These are phyloP conservation scores for Poeciliopsis turrubarensis DNA, from an alignment of 2,113 vertebrate species.

Conservation along the genomic window DNA sequence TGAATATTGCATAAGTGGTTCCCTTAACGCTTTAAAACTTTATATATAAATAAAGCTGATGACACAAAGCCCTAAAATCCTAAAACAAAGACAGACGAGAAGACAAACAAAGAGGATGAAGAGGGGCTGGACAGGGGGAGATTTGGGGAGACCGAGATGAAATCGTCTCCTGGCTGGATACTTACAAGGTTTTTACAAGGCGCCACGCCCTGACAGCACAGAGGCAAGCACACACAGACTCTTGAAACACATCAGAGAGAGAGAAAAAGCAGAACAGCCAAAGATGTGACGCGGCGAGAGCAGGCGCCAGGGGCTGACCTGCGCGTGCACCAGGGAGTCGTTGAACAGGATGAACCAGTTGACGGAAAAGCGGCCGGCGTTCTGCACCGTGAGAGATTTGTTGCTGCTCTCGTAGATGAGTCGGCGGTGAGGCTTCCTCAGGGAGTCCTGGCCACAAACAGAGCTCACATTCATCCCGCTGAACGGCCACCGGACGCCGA, in stretches of 20 bases:
- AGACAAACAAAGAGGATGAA: neutral
- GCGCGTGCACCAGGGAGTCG: constrained; percentile 93
- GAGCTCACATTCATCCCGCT: constrained; percentile 10
- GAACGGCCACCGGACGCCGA: neutral
- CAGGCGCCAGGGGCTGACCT: constrained; percentile 80
- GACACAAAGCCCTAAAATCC: constrained; percentile 36
- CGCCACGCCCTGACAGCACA: constrained; percentile 82
- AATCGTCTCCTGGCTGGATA: constrained; percentile 58
- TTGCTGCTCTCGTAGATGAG: constrained; percentile 97
- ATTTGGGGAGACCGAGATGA: constrained; percentile 17
- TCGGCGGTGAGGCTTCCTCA: constrained; percentile 91
- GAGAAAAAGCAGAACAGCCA: constrained; percentile 6
- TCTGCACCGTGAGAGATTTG: constrained; percentile 90
- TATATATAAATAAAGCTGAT: constrained; percentile 8
- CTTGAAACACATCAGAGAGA: constrained; percentile 52
- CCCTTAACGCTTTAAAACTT: too few relatives aligned
- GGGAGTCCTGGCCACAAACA: constrained; percentile 84
- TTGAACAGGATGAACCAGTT: constrained; percentile 99
- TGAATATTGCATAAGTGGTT: too few relatives aligned
- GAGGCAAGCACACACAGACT: constrained; percentile 77
- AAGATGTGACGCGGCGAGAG: neutral
- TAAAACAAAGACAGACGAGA: constrained; percentile 11
- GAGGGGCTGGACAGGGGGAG: neutral
- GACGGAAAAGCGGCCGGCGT: constrained; percentile 95
- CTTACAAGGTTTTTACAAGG: constrained; percentile 83